Percentiles rank a stretch among this genome's conserved stretches.
These are phyloP conservation scores for Odontamblyopus rebecca DNA, from an alignment of 2,797 vertebrate genomes.

Conservation along the genomic window DNA sequence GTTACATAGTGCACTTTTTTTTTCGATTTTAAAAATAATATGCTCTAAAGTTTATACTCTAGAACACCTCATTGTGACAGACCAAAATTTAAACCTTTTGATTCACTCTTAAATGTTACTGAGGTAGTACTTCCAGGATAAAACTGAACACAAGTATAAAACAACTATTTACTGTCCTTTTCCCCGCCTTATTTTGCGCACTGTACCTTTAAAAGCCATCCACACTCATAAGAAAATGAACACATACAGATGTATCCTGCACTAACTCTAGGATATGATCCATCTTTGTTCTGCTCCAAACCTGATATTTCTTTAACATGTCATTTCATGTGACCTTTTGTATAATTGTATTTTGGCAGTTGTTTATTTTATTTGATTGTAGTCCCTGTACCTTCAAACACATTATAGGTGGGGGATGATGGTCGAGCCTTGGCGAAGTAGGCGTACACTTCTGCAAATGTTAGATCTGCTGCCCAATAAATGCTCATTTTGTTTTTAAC, in stretches of 20 bases:
- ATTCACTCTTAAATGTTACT: background rate
- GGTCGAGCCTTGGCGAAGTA: slow-evolving; percentile 23
- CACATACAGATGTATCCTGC: slow-evolving; percentile 9
- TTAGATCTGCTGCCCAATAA: slow-evolving; percentile 66
- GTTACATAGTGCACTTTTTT: background rate
- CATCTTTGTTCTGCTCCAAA: slow-evolving; percentile 10
- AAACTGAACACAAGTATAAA: too few species aligned
- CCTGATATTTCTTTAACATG: slow-evolving; percentile 9
- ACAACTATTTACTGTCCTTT: too few species aligned
- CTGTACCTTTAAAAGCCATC: slow-evolving; percentile 1
- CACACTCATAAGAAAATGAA: slow-evolving; percentile 20
- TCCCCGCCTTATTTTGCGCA: too few species aligned
- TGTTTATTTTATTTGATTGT: slow-evolving; percentile 44
- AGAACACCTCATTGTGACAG: background rate
- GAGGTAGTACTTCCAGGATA: background rate
- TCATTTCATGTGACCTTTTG: slow-evolving; percentile 47
- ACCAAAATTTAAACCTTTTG: background rate
- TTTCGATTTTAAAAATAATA: too few species aligned
- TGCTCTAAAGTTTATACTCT: too few species aligned
- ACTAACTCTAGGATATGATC: background rate
- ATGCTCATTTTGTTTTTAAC: slow-evolving; percentile 34
- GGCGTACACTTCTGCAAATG: slow-evolving; percentile 30
- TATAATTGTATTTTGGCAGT: slow-evolving; percentile 38
- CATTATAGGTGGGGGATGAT: slow-evolving; percentile 19
- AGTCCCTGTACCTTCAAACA: slow-evolving; percentile 12